A percentile compares a stretch with the other conserved stretches of the same genome.
Evolutionary conservation across 1,140 invertebrate species (phyloP).

Genomic region (Drosophila punjabiensis): DNA sequence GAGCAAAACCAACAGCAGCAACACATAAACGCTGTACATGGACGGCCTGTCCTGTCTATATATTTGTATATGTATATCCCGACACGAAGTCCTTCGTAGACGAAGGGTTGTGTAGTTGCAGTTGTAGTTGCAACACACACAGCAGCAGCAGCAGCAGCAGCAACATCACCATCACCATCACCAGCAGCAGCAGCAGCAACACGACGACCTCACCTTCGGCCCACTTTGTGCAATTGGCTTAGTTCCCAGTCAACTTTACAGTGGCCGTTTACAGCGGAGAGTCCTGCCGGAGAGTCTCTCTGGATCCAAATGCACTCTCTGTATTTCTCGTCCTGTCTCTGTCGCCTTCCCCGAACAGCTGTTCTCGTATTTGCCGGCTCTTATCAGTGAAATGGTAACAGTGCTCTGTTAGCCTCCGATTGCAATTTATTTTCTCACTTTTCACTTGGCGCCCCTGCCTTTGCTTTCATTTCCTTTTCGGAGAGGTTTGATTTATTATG

Average conservation of each 20-base stretch:
- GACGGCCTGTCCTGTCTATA: slow-evolving; percentile 30
- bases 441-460: background rate
- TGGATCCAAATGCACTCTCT: slow-evolving; percentile 12
- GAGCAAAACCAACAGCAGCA: slow-evolving; percentile 44
- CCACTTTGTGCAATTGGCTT: slow-evolving; percentile 72
- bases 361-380: slow-evolving; percentile 69
- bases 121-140: slow-evolving; percentile 66
- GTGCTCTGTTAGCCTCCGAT: slow-evolving; percentile 49
- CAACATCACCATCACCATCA: slow-evolving; percentile 4
- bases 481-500: slow-evolving; percentile 70
- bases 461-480: slow-evolving; percentile 32
- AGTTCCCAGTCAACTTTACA: slow-evolving; percentile 76
- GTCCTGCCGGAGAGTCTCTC: slow-evolving; percentile 1
- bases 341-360: slow-evolving; percentile 31
- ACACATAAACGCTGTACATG: slow-evolving; percentile 64
- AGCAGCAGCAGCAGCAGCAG: slow-evolving; percentile 28
- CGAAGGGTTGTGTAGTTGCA: slow-evolving; percentile 78
- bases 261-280: slow-evolving; percentile 67
- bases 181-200: slow-evolving; percentile 19
- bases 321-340: background rate
- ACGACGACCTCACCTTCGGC: slow-evolving; percentile 47
- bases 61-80: slow-evolving; percentile 54
- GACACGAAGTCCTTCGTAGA: slow-evolving; percentile 62
- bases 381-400: slow-evolving; percentile 62
- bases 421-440: slow-evolving; percentile 23